Evolutionary conservation across 2,113 vertebrate genomes (phyloP).

Genomic region (Phoenicopterus ruber): DNA sequence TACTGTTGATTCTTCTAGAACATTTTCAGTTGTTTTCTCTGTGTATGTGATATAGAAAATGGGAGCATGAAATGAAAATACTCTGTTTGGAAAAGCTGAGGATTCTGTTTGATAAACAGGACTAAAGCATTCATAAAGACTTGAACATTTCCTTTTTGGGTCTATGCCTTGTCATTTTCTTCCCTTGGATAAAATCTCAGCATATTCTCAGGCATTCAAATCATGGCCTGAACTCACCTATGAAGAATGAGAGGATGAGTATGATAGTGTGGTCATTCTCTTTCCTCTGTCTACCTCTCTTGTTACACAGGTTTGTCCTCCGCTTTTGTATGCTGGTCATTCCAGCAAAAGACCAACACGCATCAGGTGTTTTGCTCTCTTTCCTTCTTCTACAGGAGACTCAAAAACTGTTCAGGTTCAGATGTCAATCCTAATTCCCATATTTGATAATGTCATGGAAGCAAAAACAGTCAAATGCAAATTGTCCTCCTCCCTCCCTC

Average conservation of each 20-base stretch:
- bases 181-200: not conserved
- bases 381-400: not conserved
- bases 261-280: not conserved
- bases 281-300: not conserved
- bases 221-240: not conserved
- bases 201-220: not conserved
- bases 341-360: not conserved
- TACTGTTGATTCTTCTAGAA: not conserved
- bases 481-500: not conserved
- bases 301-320: not conserved
- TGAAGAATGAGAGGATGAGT: not conserved
- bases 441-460: not conserved
- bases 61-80: conserved; percentile 39
- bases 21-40: not conserved
- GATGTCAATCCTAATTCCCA: not conserved
- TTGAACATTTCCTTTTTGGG: conserved; percentile 59
- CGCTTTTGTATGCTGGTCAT: not conserved
- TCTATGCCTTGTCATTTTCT: conserved; percentile 22
- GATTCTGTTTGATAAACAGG: conserved; percentile 47
- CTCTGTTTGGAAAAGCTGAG: conserved; percentile 42
- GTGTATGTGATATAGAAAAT: not conserved
- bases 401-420: not conserved
- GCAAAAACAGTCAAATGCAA: fast-evolving
- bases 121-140: not conserved
- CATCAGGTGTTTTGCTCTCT: not conserved